A percentile compares a stretch with the other conserved stretches of the same genome.
These are phyloP conservation scores for Ptilodon capucinus DNA, from an alignment of 2,888 invertebrate species.

Conservation along the genomic window DNA sequence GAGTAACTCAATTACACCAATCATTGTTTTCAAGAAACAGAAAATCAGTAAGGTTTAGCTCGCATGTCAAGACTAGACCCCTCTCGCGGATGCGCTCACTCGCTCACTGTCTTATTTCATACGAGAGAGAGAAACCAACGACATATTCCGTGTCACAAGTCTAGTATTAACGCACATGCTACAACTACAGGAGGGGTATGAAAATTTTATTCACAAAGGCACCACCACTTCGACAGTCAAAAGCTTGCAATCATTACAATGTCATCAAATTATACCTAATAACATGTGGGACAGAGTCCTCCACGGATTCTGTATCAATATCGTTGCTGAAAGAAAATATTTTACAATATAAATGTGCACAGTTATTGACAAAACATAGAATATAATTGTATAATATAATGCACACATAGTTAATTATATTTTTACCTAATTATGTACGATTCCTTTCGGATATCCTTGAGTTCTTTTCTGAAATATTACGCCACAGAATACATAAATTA, in stretches of 20 bases:
- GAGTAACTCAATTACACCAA: neutral
- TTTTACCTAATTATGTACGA: conserved; percentile 70
- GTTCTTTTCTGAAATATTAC: conserved; percentile 63
- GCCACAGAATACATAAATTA: conserved; percentile 31
- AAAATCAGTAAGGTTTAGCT: too few relatives aligned
- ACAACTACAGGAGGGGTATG: conserved; percentile 22
- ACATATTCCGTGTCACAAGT: too few relatives aligned
- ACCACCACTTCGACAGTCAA: conserved; percentile 41
- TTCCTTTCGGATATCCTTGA: conserved; percentile 51
- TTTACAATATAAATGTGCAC: conserved; percentile 45
- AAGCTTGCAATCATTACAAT: conserved; percentile 46
- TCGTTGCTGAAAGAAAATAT: conserved; percentile 75
- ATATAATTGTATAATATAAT: conserved; percentile 20
- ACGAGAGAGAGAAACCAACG: too few relatives aligned
- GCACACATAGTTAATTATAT: conserved; percentile 27
- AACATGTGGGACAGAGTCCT: conserved; percentile 54
- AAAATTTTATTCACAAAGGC: conserved; percentile 57
- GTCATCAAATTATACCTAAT: conserved; percentile 68
- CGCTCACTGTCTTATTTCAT: too few relatives aligned
- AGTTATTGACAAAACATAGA: conserved; percentile 25
- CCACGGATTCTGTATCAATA: conserved; percentile 59
- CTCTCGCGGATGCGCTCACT: too few relatives aligned
- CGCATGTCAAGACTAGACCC: too few relatives aligned
- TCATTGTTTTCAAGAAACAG: conserved; percentile 7
- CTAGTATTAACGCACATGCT: too few relatives aligned